Evolutionary conservation across 1,140 invertebrate genomes (phyloP).

Genomic region (Drosophila repletoides): DNA sequence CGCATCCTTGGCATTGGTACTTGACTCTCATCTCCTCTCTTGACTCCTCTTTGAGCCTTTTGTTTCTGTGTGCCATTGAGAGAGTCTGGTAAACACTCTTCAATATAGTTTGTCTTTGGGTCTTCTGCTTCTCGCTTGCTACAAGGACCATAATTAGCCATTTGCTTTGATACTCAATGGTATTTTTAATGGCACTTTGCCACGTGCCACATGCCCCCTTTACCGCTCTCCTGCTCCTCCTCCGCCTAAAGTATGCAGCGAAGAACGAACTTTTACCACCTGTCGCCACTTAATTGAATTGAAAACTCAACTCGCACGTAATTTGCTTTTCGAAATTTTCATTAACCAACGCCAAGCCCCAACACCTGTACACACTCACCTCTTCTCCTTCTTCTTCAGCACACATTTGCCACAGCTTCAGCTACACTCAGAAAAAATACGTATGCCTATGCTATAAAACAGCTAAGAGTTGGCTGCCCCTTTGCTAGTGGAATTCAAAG

Average conservation of each 20-base stretch:
- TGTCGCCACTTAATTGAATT: conserved; percentile 72
- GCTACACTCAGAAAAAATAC: too few relatives aligned
- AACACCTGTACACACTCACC: conserved; percentile 2
- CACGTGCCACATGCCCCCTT: conserved; percentile 13
- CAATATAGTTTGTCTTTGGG: not conserved
- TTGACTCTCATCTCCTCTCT: too few relatives aligned
- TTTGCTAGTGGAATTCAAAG: too few relatives aligned
- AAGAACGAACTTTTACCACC: conserved; percentile 44
- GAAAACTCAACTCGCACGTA: conserved; percentile 64
- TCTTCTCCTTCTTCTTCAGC: not conserved
- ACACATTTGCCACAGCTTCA: conserved; percentile 3
- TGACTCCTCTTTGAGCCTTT: too few relatives aligned
- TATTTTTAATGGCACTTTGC: conserved; percentile 25
- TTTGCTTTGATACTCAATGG: conserved; percentile 57
- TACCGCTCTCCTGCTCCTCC: too few relatives aligned
- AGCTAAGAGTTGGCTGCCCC: too few relatives aligned
- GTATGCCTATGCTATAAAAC: too few relatives aligned
- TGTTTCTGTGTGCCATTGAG: conserved; percentile 6
- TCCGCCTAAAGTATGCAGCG: conserved; percentile 37
- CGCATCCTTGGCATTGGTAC: conserved; percentile 44
- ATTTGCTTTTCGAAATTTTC: conserved; percentile 64
- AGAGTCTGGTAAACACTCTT: conserved; percentile 7
- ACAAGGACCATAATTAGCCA: conserved; percentile 38
- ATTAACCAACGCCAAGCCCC: conserved; percentile 36
- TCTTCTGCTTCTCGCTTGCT: not conserved